phyloP scores from a whole-genome alignment of 2,113 vertebrate genomes.

The Numenius arquata region DNA sequence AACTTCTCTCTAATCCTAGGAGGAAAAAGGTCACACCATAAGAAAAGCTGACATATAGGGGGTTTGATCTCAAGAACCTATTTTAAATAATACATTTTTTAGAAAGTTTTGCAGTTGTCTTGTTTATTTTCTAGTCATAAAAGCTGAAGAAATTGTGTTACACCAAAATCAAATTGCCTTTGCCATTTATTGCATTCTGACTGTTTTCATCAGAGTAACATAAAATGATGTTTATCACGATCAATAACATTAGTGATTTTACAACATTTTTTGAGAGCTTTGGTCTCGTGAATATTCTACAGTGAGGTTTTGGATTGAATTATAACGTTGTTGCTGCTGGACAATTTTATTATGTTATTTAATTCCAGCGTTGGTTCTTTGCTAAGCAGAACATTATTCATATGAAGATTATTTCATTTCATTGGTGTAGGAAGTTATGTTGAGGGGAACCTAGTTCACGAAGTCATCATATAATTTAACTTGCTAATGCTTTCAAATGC shows the following conservation, averaged over 20 bases:
- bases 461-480: neutral
- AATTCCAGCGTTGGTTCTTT: neutral
- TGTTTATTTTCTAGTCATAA: neutral
- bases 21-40: neutral
- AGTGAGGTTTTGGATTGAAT: neutral
- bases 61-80: neutral
- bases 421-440: neutral
- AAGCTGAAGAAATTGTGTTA: neutral
- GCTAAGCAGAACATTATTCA: neutral
- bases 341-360: neutral
- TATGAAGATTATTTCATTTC: neutral
- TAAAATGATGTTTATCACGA: neutral
- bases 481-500: neutral
- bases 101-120: neutral
- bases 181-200: neutral
- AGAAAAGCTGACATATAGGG: neutral
- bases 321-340: neutral
- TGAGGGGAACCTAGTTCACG: neutral
- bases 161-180: neutral
- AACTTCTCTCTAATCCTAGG: neutral
- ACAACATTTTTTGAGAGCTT: neutral
- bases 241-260: neutral
- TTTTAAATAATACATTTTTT: neutral
- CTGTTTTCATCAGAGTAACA: neutral
- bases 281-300: neutral